A percentile compares a stretch with the other conserved stretches of the same genome.
phyloP scores from a whole-genome alignment of 1,140 invertebrate genomes.

The Drosophila parvula region DNA sequence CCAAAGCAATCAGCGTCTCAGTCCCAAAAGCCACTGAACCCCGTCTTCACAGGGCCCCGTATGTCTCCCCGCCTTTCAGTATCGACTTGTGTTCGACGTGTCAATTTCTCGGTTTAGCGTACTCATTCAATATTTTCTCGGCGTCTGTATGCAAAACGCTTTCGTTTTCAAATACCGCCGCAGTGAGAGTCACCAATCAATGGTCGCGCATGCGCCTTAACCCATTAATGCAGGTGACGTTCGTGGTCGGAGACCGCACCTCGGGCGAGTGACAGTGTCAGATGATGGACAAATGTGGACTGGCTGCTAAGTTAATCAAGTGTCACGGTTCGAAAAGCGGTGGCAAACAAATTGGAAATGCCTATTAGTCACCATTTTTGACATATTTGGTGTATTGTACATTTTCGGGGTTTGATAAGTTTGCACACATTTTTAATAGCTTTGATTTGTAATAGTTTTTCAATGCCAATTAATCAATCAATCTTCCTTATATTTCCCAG shows the following conservation, averaged over 20 bases:
- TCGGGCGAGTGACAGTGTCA: constrained; percentile 56
- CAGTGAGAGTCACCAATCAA: constrained; percentile 8
- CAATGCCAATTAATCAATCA: background rate
- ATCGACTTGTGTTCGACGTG: constrained; percentile 45
- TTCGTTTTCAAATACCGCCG: constrained; percentile 60
- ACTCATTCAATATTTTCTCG: constrained; percentile 43
- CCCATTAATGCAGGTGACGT: constrained; percentile 32
- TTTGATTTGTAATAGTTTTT: background rate
- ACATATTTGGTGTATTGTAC: background rate
- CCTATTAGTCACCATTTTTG: constrained; percentile 40
- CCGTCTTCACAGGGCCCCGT: constrained; percentile 37
- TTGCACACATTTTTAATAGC: background rate
- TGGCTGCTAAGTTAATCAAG: constrained; percentile 29
- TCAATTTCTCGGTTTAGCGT: constrained; percentile 66
- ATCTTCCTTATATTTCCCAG: background rate
- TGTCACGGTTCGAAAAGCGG: constrained; percentile 10
- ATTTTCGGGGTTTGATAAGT: background rate
- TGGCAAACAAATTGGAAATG: constrained; percentile 9
- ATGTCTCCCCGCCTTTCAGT: constrained; percentile 31
- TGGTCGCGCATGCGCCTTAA: constrained; percentile 58
- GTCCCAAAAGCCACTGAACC: constrained; percentile 55
- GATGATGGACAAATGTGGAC: constrained; percentile 33
- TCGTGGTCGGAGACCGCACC: constrained; percentile 21
- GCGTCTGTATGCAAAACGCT: constrained; percentile 64
- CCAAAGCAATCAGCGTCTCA: constrained; percentile 41